Evolutionary conservation across 2,888 invertebrate genomes (phyloP).

Genomic region (Heteromyza rotundicornis): DNA sequence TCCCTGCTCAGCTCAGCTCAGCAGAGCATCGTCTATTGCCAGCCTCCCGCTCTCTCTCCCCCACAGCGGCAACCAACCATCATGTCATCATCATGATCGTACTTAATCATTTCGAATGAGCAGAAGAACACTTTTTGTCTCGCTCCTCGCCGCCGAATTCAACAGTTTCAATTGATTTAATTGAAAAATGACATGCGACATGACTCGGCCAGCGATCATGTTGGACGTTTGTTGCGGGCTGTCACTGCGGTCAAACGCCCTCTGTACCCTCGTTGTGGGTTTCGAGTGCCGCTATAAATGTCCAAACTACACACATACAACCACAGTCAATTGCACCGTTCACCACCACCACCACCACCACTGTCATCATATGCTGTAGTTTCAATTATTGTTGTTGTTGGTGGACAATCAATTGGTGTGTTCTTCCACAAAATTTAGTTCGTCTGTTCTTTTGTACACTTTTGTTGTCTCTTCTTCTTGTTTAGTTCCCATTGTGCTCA

Average conservation of each 20-base stretch:
- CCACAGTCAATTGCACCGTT: no score
- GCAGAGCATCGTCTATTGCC: no score
- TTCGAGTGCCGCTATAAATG: not conserved
- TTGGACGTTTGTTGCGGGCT: not conserved
- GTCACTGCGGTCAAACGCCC: not conserved
- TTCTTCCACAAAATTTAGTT: not conserved
- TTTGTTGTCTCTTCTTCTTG: no score
- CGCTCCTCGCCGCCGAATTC: conserved; percentile 23
- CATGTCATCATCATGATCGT: no score
- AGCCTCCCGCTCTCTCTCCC: not conserved
- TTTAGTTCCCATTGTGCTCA: conserved; percentile 16
- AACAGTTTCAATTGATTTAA: conserved; percentile 60
- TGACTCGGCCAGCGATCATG: not conserved
- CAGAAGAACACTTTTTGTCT: not conserved
- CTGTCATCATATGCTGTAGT: not conserved
- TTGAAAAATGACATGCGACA: conserved; percentile 47
- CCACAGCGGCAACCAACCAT: not conserved
- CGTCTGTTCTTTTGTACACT: no score
- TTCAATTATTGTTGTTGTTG: not conserved
- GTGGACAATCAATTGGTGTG: not conserved
- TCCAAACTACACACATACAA: no score
- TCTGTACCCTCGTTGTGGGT: not conserved
- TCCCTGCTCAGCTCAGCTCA: not conserved
- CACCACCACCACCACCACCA: not conserved
- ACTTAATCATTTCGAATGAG: not conserved